Base-by-base conservation (phyloP, 2,888 invertebrate species). In the Malacosoma neustria region DNA sequence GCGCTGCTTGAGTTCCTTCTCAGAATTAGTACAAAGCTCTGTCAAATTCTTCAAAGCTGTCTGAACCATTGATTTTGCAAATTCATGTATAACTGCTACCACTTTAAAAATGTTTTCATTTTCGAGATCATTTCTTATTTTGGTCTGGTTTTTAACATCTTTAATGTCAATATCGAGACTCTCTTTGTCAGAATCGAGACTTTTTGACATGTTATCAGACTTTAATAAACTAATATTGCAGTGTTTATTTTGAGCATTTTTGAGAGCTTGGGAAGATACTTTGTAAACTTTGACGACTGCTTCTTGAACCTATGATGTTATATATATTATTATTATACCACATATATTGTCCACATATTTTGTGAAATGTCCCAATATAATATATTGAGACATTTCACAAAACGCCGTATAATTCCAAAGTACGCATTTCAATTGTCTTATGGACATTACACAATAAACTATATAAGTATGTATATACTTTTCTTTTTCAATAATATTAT, bases 271-370 rank as follows among this genome's bases (percentile, higher is more conserved):
- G 0, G 57, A 43, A 0, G 70, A 55, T 1, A 74, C 38, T 48
- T 64, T 65, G 32, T 72, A 51, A 0, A 74, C 46, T 29, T 61
- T 42, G 5, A 75, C 64, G 0, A 72, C 45, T 0, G 81, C 40
- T 1, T 51, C 48, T 33, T 73, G 54, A 0, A 72, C 52, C 22
- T 22, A 9, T 4, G 6, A 22, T n/a, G n/a, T n/a, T n/a, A n/a
- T n/a, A n/a, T n/a, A n/a, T n/a, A n/a, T n/a, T n/a, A n/a, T n/a
- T n/a, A n/a, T n/a, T n/a, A n/a, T n/a, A n/a, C n/a, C n/a, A n/a
- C n/a, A n/a, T n/a, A n/a, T n/a, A n/a, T n/a, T n/a, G n/a, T n/a
- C n/a, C n/a, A n/a, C n/a, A n/a, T n/a, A n/a, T n/a, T n/a, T n/a
- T n/a, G n/a, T n/a, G n/a, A n/a, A n/a, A n/a, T n/a, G n/a, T n/a